Evolutionary conservation across 1,140 invertebrate genomes (phyloP), one percentile per base, ranked within the genome.

Genomic region (Achatina immaculata): DNA sequence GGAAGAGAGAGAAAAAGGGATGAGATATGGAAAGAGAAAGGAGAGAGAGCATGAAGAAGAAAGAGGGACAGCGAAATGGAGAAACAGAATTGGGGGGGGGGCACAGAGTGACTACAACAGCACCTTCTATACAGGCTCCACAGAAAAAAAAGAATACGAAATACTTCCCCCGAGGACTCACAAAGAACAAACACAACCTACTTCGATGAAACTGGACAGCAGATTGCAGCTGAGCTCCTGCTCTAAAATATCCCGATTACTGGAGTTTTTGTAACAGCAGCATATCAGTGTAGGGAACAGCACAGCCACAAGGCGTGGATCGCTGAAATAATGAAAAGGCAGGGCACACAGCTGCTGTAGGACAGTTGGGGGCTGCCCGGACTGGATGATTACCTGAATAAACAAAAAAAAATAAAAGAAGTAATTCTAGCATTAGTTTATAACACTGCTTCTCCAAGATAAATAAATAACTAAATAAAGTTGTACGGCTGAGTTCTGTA

Each of bases 281-380:
- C 95, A 94, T 77, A 97, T 93, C 45, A 99, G 92, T 0, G 96
- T 97, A 0, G 97, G 97, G 91, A 98, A 95, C 38, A 98, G 93
- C 42, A 95, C 94, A 69, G 93, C 93, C 78, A 94, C 94, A 45
- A 98, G 93, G 36, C 92, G 86, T 43, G 94, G 93, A 71, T 96
- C 95, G 66, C 95, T 95, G 90, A 98, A 96, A 92, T 97, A 98
- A 66, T 95, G 94, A 89, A 97, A 96, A 2, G 97, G 96, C 82
- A 98, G 91, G 1, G 94, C 94, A 88, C 96, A 97, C n/a, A 98
- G 91, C 86, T 96, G 96, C 89, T 97, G 96, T 2, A 98, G 93
- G 72, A 98, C 95, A 40, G 95, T 97, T 36, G 94, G 95, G 71
- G 94, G 94, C 89, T 94, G 95, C 69, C 94, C 96, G 84, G 94